Base-by-base conservation (phyloP, 2,888 invertebrate species). In the Parnassius smintheus region DNA sequence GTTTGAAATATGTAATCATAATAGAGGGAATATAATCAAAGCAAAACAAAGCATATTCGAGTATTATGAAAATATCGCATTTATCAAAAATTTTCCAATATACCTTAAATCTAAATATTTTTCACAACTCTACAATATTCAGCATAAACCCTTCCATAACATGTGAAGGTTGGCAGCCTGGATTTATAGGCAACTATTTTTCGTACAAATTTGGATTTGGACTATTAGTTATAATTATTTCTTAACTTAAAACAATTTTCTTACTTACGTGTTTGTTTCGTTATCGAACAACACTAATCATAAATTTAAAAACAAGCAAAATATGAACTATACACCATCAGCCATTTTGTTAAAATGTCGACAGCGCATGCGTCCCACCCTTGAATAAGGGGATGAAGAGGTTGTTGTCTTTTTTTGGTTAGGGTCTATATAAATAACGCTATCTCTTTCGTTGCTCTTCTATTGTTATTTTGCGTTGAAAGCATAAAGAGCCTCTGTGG, bases 281-380 rank as follows among this genome's bases (percentile, higher is more conserved):
- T 50, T 41, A 60, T 52, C 10, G 18, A 18, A 49, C 41, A 61
- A 62, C 49, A 61, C 50, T 35, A 46, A 51, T 52, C 11, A 44
- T 8, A n/a, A 35, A 35, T 35, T 55, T 46, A 49, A 69, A 74
- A 77, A 70, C 66, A 66, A 76, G 74, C 71, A 71, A 81, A 80
- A 81, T 76, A 70, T 64, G 65, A 72, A 74, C 75, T 75, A 70
- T 77, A 78, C 84, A 80, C 80, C 62, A 77, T 81, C 84, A 84
- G 91, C 91, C 91, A 91, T 91, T 73, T 91, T 91, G 78, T 71
- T 74, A 72, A 76, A 86, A 85, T 85, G 84, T 76, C 71, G 55
- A 68, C 72, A 70, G 72, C 79, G 82, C 90, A 83, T 83, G 91
- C 89, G 89, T 78, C 72, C 62, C 75, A 52, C 77, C 85, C 85